These are phyloP conservation scores for Trachelus iudaicus DNA, from an alignment of 2,888 invertebrate genomes.

Conservation along the genomic window DNA sequence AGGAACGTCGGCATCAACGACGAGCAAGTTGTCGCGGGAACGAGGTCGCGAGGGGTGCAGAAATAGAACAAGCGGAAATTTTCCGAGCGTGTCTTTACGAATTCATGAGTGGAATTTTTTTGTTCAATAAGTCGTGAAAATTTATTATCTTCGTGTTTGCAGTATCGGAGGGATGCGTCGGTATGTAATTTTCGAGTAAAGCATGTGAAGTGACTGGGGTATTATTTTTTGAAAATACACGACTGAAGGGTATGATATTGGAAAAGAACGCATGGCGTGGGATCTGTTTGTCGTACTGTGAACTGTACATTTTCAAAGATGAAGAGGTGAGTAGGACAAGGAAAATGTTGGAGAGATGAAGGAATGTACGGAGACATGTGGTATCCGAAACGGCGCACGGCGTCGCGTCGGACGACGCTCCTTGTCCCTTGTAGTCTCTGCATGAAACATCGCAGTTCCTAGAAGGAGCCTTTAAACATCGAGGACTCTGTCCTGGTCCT, in stretches of 20 bases:
- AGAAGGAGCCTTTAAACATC: slow-evolving; percentile 20
- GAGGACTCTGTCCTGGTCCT: slow-evolving; percentile 14
- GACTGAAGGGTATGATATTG: neutral
- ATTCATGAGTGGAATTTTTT: neutral
- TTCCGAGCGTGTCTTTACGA: neutral
- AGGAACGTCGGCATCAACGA: neutral
- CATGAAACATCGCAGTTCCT: slow-evolving; percentile 17
- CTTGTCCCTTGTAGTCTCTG: neutral
- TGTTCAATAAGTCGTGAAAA: neutral
- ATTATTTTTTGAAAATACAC: neutral
- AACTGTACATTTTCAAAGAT: too few relatives aligned
- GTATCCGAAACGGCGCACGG: neutral
- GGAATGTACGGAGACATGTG: too few relatives aligned
- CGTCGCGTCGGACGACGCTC: neutral
- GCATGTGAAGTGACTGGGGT: neutral
- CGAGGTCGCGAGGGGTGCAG: neutral
- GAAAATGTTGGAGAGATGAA: too few relatives aligned
- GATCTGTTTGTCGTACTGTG: too few relatives aligned
- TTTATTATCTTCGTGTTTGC: neutral
- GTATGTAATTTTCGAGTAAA: neutral
- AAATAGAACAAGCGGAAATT: neutral
- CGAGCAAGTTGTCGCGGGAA: neutral
- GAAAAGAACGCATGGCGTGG: neutral
- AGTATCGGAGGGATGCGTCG: too few relatives aligned
- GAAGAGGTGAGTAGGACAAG: too few relatives aligned